A percentile compares a stretch with the other conserved stretches of the same genome.
These are phyloP conservation scores for Brachyhypopomus gauderio DNA, from an alignment of 2,113 vertebrate genomes.

Conservation along the genomic window DNA sequence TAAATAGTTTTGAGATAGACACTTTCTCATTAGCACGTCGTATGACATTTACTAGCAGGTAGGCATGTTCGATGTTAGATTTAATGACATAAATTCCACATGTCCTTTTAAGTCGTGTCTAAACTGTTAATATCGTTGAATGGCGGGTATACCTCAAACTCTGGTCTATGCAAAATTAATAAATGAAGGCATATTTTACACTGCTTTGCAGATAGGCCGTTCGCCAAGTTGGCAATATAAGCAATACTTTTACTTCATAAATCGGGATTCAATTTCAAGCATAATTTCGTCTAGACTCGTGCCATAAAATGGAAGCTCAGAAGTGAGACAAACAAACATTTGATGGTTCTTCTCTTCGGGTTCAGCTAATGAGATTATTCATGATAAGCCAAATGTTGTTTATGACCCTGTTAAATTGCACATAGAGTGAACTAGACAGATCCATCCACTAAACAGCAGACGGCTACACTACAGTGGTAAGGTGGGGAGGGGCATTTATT, in stretches of 20 bases:
- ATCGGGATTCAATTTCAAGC: slow-evolving; percentile 15
- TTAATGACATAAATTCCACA: not conserved
- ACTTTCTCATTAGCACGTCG: slow-evolving; percentile 36
- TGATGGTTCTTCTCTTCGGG: not conserved
- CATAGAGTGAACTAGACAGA: slow-evolving; percentile 2
- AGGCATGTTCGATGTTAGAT: slow-evolving; percentile 5
- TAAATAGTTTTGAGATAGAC: slow-evolving; percentile 49
- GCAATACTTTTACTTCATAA: not conserved
- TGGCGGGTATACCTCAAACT: slow-evolving; percentile 6
- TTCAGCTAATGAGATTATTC: slow-evolving; percentile 7
- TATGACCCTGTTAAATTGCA: not conserved
- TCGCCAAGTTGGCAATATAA: not conserved
- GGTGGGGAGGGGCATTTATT: not conserved
- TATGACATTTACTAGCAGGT: slow-evolving; percentile 42
- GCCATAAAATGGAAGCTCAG: not conserved
- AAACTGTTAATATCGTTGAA: slow-evolving; percentile 7
- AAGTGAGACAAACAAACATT: not conserved
- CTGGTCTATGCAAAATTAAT: not conserved
- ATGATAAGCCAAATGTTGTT: slow-evolving; percentile 18
- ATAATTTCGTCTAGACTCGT: not conserved
- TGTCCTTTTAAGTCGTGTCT: slow-evolving; percentile 1
- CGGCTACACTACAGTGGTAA: not conserved
- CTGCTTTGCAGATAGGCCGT: not conserved
- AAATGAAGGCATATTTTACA: not conserved
- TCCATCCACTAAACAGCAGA: slow-evolving; percentile 1